Conservation (phyloP, 1,140 invertebrate species). For the Yoshiicerus persimilis region DNA sequence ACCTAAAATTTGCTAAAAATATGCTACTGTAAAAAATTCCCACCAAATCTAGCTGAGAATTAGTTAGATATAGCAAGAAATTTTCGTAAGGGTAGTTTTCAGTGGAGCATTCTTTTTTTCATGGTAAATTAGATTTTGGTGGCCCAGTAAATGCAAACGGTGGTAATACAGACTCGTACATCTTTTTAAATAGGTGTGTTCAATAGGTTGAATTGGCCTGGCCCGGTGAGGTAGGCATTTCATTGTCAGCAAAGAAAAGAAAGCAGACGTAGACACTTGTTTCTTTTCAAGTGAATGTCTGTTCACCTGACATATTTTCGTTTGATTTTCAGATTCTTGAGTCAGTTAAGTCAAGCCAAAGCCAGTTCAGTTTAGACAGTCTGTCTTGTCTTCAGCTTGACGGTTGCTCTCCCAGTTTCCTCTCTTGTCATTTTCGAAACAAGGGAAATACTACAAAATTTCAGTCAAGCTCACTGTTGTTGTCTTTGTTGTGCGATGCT, state of each 20-base stretch:
- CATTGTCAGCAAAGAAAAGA: not conserved
- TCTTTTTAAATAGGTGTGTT: not conserved
- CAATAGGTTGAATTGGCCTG: too few relatives aligned
- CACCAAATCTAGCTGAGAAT: too few relatives aligned
- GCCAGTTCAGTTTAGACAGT: not conserved
- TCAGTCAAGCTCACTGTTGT: not conserved
- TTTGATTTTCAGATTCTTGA: slow-evolving; percentile 7
- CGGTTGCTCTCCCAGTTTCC: not conserved
- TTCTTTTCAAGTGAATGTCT: not conserved
- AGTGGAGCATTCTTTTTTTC: too few relatives aligned
- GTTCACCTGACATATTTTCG: not conserved
- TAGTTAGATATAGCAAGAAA: too few relatives aligned
- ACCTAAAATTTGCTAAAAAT: too few relatives aligned
- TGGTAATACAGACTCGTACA: not conserved
- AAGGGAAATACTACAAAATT: slow-evolving; percentile 8
- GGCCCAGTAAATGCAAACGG: too few relatives aligned
- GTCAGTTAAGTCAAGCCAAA: not conserved
- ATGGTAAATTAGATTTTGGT: too few relatives aligned
- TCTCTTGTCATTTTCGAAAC: slow-evolving; percentile 23
- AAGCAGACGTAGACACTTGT: slow-evolving; percentile 7
- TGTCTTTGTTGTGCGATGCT: not conserved
- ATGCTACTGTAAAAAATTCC: too few relatives aligned
- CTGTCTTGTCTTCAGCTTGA: not conserved
- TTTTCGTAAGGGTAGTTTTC: too few relatives aligned
- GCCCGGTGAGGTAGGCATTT: not conserved